Evolutionary conservation across 2,888 invertebrate species (phyloP).

Genomic region (Agrochola circellaris): DNA sequence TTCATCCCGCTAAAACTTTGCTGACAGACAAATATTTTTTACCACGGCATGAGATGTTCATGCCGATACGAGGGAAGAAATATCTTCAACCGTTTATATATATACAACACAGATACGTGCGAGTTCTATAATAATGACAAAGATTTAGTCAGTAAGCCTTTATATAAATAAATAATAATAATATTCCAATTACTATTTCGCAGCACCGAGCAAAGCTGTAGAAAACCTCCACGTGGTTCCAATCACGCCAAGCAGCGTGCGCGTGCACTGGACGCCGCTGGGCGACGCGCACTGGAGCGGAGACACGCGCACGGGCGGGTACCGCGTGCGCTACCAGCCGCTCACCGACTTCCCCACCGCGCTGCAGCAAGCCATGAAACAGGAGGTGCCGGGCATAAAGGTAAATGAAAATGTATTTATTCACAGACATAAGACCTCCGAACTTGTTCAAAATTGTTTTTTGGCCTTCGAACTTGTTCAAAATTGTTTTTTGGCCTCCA

Average conservation of each 20-base stretch:
- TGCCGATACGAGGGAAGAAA: too few relatives aligned
- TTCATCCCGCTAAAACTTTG: too few relatives aligned
- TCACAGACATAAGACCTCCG: background rate
- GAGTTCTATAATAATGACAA: background rate
- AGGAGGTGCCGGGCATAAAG: slow-evolving; percentile 95
- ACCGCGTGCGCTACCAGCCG: slow-evolving; percentile 96
- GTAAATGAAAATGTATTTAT: slow-evolving; percentile 67
- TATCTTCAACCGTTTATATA: too few relatives aligned
- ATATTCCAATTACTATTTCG: slow-evolving; percentile 19
- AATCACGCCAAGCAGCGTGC: slow-evolving; percentile 98
- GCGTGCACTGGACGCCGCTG: slow-evolving; percentile 97
- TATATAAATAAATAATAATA: too few relatives aligned
- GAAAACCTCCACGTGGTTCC: slow-evolving; percentile 96
- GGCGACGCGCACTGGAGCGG: slow-evolving; percentile 96
- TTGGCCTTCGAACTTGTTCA: background rate
- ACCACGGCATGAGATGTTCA: too few relatives aligned
- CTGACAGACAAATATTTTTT: too few relatives aligned
- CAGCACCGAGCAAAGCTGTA: slow-evolving; percentile 96
- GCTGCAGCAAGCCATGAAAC: slow-evolving; percentile 95
- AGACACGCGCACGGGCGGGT: slow-evolving; percentile 96
- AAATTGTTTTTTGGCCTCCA: too few relatives aligned
- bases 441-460: background rate
- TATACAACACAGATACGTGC: too few relatives aligned
- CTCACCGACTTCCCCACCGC: slow-evolving; percentile 97
- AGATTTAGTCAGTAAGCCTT: too few relatives aligned